These are phyloP conservation scores for Cremastinae sp. DNA, from an alignment of 2,888 invertebrate species.

Conservation along the genomic window DNA sequence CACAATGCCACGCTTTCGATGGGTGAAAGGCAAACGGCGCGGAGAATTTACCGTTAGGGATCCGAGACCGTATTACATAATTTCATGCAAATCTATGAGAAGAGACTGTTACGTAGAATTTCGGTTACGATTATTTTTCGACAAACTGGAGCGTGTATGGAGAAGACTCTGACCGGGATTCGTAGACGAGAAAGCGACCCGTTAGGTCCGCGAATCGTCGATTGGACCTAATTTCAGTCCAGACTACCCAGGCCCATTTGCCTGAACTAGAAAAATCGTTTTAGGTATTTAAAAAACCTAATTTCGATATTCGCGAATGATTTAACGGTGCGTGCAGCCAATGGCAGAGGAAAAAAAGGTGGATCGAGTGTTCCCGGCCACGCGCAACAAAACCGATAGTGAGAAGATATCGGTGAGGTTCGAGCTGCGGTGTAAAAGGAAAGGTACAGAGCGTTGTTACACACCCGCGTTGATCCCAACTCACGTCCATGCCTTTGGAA, in stretches of 20 bases:
- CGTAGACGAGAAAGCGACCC: not conserved
- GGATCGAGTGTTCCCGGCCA: conserved; percentile 57
- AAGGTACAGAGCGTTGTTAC: conserved; percentile 47
- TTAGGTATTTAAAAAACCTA: no score
- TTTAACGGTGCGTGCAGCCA: conserved; percentile 3
- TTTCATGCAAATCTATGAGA: not conserved
- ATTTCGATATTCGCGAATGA: conserved; percentile 10
- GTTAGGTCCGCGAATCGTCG: not conserved
- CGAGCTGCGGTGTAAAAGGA: conserved; percentile 41
- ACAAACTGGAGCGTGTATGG: not conserved
- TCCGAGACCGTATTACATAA: no score
- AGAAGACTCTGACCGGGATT: not conserved
- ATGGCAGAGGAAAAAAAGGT: conserved; percentile 1
- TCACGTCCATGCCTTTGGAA: conserved; percentile 3
- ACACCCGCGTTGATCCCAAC: conserved; percentile 19
- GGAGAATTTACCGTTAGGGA: conserved; percentile 5
- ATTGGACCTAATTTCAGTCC: no score
- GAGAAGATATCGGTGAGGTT: conserved; percentile 52
- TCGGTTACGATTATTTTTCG: no score
- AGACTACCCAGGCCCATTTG: not conserved
- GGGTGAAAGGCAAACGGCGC: not conserved
- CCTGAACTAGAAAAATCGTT: no score
- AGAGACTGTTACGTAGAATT: no score
- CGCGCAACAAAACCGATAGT: conserved; percentile 53
- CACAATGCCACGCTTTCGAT: no score